A percentile compares a stretch with the other conserved stretches of the same genome.
Conservation (phyloP, 2,113 vertebrate genomes). For the Platichthys flesus region DNA sequence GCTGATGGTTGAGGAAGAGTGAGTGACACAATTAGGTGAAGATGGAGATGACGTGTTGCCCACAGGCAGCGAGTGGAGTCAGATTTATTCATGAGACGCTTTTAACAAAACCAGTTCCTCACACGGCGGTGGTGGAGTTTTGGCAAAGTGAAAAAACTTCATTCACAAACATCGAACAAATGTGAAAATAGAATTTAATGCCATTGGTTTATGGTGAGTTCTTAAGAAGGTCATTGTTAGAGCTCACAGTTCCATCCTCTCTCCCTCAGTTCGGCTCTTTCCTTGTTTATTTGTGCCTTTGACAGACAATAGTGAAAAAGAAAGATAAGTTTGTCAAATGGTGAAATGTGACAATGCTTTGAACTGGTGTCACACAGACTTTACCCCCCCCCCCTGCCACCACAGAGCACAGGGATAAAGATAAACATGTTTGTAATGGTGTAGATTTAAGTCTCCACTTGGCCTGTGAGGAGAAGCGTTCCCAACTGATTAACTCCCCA, state of each 20-base stretch:
- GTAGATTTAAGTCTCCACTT: slow-evolving; percentile 81
- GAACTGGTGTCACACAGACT: slow-evolving; percentile 78
- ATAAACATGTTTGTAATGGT: slow-evolving; percentile 85
- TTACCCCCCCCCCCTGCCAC: slow-evolving; percentile 32
- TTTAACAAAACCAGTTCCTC: slow-evolving; percentile 50
- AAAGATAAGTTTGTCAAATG: slow-evolving; percentile 74
- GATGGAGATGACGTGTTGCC: slow-evolving; percentile 59
- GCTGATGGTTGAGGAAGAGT: slow-evolving; percentile 61
- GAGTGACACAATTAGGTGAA: slow-evolving; percentile 77
- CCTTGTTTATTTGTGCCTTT: slow-evolving; percentile 48
- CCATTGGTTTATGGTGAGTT: not conserved
- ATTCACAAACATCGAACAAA: slow-evolving; percentile 18
- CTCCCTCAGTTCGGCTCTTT: slow-evolving; percentile 20
- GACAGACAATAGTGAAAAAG: slow-evolving; percentile 62
- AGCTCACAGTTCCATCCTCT: not conserved
- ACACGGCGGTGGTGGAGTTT: not conserved
- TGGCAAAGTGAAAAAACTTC: slow-evolving; percentile 11
- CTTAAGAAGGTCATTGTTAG: slow-evolving; percentile 1
- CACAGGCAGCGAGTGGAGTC: slow-evolving; percentile 52
- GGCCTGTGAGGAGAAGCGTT: slow-evolving; percentile 47
- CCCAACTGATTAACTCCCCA: slow-evolving; percentile 62
- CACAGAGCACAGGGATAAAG: slow-evolving; percentile 70
- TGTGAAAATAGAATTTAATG: not conserved
- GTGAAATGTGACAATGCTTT: slow-evolving; percentile 78
- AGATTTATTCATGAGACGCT: slow-evolving; percentile 50